Base-by-base conservation (phyloP, 2,113 vertebrate species). In the Epinephelus cyanopodus region DNA sequence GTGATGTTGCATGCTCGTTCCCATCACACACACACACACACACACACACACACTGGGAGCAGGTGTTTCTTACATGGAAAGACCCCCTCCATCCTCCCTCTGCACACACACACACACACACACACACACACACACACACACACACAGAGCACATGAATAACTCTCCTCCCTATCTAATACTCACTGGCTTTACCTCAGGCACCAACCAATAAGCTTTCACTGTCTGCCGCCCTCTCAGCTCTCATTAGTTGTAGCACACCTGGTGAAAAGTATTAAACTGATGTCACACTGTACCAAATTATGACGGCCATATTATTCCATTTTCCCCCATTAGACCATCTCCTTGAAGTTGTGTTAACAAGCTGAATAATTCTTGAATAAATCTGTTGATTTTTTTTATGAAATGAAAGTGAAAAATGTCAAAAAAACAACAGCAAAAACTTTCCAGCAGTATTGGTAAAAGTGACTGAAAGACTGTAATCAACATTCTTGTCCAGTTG, bases 1-100 rank as follows among this genome's bases (percentile, higher is more conserved):
- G 56, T 21, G 6, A 57, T 72, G 21, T 18, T 39, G 19, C 57
- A 15, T 19, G 27, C 54, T 27, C 5, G 5, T 19, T 47, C 47
- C 54, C 23, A 25, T 74, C 57, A 18, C 42, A 29, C 57, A 9
- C 39, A 9, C 8, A 42, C 39, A 10, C 39, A 10, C 62, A 27
- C 29, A 7, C 69, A 10, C 57, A 21, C 65, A 79, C n/a, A 47
- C 70, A 70, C 66, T 52, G 65, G 76, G 47, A 71, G 72, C 6
- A 82, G 82, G 74, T 82, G 82, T 82, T 70, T 65, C 86, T 78
- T 75, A 82, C 61, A 53, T n/a, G 8, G 18, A 73, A 62, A 42
- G 54, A 61, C 57, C 33, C 33, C 33, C 33, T 37, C 33, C 6
- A 47, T 4, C 17, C 52, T 19, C 53, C n/a, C 69, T 39, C 33